Base-by-base conservation (phyloP, 53 echinoderm and acorn worm genomes). In the Mesocentrotus franciscanus region DNA sequence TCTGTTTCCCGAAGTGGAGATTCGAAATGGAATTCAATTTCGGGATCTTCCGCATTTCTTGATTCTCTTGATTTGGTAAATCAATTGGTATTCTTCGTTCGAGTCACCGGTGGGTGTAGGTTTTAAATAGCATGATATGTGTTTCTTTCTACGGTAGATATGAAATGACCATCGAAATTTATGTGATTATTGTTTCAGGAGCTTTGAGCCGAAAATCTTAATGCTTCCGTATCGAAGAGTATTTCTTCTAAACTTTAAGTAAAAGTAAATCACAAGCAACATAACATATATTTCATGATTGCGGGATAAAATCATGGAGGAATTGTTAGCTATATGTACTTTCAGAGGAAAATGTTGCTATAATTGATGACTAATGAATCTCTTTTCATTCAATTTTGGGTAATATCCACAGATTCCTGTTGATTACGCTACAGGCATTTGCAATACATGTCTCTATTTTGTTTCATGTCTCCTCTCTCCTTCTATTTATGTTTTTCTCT, bases 11-110 rank as follows among this genome's bases (percentile, higher is more conserved):
- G 61, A 83, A 94, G 93, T 94, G 84, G 94, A 94, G 58, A 84
- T 84, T 94, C 34, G 61, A 94, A 94, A 61, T 94, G 81, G 84
- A 94, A 83, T 83, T 60, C 94, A 94, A 94, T 94, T 83, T 83
- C 20, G 27, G 18, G 33, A 60, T 94, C 83, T 83, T 84, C 84
- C 94, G 94, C 84, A 56, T 60, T 60, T 60, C 60, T 33, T 81
- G 81, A 90, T 90, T 90, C 60, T 60, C 27, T 90, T 60, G 58
- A 60, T 60, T 60, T 27, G 58, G 58, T 10, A 90, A 90, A 60
- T 27, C 24, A 90, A 60, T 90, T 90, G 30, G 60, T 90, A 90
- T 90, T 90, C 90, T 90, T 90, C 18, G 70, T 36, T 92, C 92
- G 24, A 66, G 39, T 70, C 68, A 22, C 92, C 39, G 6, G 2